Percentiles rank a stretch among this genome's conserved stretches.
Evolutionary conservation across 2,797 vertebrate species (phyloP).

Genomic region (Labroides dimidiatus): DNA sequence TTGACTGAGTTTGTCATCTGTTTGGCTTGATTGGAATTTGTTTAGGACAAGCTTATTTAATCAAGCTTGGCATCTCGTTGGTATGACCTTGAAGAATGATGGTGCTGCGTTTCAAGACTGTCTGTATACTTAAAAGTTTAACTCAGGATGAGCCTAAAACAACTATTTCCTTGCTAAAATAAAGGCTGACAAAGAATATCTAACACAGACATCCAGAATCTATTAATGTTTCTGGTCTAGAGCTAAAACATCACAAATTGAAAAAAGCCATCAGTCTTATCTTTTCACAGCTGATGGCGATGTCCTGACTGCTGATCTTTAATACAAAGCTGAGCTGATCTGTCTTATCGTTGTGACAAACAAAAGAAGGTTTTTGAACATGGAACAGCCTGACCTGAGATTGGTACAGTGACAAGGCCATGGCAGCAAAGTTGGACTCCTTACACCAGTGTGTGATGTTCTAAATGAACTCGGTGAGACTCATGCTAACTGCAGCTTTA

Average conservation of each 20-base stretch:
- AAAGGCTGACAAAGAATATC: not conserved
- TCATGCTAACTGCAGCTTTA: not conserved
- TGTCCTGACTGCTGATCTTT: not conserved
- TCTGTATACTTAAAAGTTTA: not conserved
- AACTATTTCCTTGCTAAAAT: not conserved
- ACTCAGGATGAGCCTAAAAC: not conserved
- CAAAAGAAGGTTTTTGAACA: not conserved
- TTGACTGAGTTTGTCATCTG: conserved; percentile 14
- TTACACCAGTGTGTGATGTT: conserved; percentile 41
- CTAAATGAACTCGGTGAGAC: conserved; percentile 23
- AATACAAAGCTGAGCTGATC: not conserved
- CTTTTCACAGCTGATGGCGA: not conserved
- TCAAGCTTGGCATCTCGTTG: not conserved
- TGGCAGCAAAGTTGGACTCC: conserved; percentile 18
- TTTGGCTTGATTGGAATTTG: conserved; percentile 32
- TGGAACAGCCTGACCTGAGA: not conserved
- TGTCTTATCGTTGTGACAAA: no score
- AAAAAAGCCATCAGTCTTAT: not conserved
- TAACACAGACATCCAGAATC: no score
- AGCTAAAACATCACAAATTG: no score
- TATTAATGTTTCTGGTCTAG: no score
- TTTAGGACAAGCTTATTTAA: not conserved
- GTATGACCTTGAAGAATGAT: not conserved
- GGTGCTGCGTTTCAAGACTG: not conserved
- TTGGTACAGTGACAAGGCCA: not conserved